Evolutionary conservation across 2,888 invertebrate species (phyloP).

Genomic region (Alentia gelatinosa): DNA sequence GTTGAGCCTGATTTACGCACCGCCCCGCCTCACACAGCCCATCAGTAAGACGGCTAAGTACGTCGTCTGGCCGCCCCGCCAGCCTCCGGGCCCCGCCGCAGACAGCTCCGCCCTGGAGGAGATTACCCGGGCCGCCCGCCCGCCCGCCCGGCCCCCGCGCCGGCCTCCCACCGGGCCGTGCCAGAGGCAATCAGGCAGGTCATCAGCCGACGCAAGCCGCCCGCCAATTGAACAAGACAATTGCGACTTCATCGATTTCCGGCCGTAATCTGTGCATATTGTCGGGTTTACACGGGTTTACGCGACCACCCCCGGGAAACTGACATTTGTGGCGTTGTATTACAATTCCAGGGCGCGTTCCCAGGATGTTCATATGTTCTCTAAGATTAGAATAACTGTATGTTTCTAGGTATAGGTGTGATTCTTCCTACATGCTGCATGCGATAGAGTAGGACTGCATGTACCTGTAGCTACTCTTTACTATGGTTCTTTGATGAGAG

Average conservation of each 20-base stretch:
- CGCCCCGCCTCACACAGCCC: not conserved
- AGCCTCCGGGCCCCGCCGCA: not conserved
- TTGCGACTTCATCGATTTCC: not conserved
- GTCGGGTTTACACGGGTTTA: not conserved
- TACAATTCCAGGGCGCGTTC: not conserved
- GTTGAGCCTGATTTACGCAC: not conserved
- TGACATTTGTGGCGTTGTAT: not conserved
- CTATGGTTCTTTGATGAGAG: no score
- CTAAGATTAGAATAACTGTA: not conserved
- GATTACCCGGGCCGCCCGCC: not conserved
- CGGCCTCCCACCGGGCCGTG: not conserved
- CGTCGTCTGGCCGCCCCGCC: not conserved
- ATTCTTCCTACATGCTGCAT: not conserved
- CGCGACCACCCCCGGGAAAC: not conserved
- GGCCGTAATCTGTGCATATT: not conserved
- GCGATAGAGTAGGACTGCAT: no score
- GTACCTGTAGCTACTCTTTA: no score
- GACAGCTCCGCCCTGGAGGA: not conserved
- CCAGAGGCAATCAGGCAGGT: slow-evolving; percentile 20
- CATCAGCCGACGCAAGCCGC: not conserved
- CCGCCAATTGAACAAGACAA: not conserved
- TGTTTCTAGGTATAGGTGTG: not conserved
- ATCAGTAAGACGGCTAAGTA: not conserved
- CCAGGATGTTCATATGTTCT: not conserved
- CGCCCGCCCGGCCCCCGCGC: not conserved